phyloP scores from a whole-genome alignment of 2,797 vertebrate genomes.

The Amazonetta brasiliensis region DNA sequence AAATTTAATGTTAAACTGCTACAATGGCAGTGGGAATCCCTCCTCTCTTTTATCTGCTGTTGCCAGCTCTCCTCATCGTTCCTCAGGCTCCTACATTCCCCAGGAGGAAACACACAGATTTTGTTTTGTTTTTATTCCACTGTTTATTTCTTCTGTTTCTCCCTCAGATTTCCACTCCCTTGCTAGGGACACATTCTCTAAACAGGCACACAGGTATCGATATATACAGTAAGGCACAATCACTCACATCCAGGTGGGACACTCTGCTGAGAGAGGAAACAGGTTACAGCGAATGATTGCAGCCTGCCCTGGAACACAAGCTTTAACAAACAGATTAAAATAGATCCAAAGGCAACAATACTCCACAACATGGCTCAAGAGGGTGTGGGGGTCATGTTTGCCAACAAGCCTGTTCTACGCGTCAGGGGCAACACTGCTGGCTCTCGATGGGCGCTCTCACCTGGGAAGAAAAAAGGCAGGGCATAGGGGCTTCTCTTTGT shows the following conservation, averaged over 20 bases:
- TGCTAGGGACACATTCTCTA: not conserved
- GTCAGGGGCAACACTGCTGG: accelerated
- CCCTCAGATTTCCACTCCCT: not conserved
- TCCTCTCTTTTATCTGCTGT: not conserved
- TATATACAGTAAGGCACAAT: constrained; percentile 31
- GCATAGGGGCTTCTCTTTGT: not conserved
- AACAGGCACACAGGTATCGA: not conserved
- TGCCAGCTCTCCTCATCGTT: not conserved
- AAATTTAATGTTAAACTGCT: not conserved
- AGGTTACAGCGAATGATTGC: not conserved
- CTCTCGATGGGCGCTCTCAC: not conserved
- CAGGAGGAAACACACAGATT: not conserved
- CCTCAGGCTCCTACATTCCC: not conserved
- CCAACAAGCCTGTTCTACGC: not conserved
- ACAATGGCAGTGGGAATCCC: not conserved
- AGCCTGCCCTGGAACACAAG: constrained; percentile 39
- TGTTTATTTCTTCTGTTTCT: constrained; percentile 43
- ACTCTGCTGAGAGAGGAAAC: constrained; percentile 11
- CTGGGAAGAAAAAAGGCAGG: not conserved
- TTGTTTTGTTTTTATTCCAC: constrained; percentile 1
- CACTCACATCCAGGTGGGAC: constrained; percentile 14
- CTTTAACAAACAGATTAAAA: constrained; percentile 8
- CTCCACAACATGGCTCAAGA: not conserved
- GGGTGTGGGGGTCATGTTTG: not conserved
- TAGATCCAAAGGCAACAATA: not conserved